phyloP scores from a whole-genome alignment of 2,113 vertebrate species.

The Loxodonta africana region DNA sequence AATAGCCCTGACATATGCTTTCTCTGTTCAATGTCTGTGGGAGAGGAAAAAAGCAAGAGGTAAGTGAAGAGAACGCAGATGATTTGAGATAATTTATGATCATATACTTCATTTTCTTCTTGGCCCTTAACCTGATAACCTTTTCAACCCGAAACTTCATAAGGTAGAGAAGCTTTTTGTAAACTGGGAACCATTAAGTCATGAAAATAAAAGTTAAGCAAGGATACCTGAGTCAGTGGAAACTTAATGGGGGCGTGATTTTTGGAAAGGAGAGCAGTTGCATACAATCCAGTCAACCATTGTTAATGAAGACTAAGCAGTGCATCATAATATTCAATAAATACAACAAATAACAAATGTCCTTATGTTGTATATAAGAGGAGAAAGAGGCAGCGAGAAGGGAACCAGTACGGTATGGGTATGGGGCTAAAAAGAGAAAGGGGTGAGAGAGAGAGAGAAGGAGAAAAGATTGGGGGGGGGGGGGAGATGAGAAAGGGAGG shows the following conservation, averaged over 20 bases:
- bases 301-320: constrained; percentile 10
- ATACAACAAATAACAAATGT: neutral
- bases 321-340: neutral
- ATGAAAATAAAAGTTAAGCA: neutral
- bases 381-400: neutral
- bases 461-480: neutral
- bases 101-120: neutral
- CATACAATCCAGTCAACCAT: neutral
- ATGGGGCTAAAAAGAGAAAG: neutral
- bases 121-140: neutral
- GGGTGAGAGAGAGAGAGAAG: too few species aligned
- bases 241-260: neutral
- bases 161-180: neutral
- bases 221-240: neutral
- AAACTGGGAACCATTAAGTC: neutral
- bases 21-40: neutral
- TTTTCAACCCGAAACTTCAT: neutral
- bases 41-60: neutral
- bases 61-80: neutral
- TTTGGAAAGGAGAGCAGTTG: neutral
- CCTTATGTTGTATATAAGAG: neutral
- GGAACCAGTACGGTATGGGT: neutral
- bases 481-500: neutral
- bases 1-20: neutral
- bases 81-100: neutral